phyloP scores from a whole-genome alignment of 2,797 vertebrate species.

The Phoebastria nigripes region DNA sequence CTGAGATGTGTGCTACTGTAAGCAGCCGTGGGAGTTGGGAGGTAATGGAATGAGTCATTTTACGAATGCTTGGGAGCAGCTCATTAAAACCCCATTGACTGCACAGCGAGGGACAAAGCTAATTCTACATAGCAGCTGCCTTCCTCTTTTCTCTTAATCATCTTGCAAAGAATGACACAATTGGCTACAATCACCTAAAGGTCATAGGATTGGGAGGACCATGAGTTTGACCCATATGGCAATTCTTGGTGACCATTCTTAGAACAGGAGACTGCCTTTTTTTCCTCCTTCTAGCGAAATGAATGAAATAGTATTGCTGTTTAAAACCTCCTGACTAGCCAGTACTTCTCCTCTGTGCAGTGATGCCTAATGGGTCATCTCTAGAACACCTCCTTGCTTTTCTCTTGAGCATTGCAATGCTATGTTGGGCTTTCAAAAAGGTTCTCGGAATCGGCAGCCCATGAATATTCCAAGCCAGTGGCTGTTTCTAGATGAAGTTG shows the following conservation, averaged over 20 bases:
- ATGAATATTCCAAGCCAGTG: background rate
- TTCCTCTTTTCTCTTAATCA: background rate
- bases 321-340: background rate
- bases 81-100: background rate
- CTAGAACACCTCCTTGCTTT: background rate
- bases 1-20: background rate
- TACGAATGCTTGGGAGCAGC: background rate
- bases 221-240: fast-evolving
- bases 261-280: background rate
- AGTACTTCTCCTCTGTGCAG: background rate
- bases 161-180: background rate
- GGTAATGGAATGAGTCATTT: background rate
- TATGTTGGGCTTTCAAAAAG: background rate
- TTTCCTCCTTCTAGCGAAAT: background rate
- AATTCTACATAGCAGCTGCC: background rate
- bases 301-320: too few species aligned
- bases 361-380: background rate
- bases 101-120: background rate
- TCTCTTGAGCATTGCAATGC: fast-evolving
- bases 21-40: background rate
- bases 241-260: background rate
- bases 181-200: background rate
- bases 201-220: background rate
- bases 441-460: fast-evolving
- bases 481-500: background rate